Conservation (phyloP, 1,140 invertebrate genomes). For the Leptopilina clavipes region DNA sequence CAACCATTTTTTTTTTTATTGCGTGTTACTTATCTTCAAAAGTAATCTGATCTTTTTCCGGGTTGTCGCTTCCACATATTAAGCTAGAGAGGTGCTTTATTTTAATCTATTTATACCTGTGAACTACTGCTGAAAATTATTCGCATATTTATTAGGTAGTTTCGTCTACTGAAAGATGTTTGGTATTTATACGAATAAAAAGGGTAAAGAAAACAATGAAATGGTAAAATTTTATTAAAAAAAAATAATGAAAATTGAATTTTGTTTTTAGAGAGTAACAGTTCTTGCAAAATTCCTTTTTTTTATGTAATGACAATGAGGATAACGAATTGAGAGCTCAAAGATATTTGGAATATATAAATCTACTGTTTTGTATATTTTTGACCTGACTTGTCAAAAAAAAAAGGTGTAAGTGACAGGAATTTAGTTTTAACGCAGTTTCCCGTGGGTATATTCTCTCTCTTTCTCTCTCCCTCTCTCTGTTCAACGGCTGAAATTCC, state of each 20-base stretch:
- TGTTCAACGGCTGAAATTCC: conserved; percentile 39
- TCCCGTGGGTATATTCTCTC: background rate
- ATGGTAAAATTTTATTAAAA: no score
- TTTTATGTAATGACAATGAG: no score
- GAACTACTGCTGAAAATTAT: conserved; percentile 55
- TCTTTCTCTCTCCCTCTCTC: no score
- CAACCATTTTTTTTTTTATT: conserved; percentile 3
- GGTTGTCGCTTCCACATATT: conserved; percentile 53
- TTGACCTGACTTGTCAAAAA: background rate
- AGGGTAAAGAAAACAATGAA: no score
- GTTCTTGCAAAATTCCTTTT: no score
- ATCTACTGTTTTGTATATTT: no score
- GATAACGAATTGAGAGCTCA: no score
- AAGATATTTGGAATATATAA: no score
- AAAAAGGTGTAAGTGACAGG: conserved; percentile 6
- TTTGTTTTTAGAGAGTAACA: no score
- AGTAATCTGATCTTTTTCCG: conserved; percentile 60
- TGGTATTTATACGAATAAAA: no score
- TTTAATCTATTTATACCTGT: conserved; percentile 46
- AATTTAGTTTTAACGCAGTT: background rate
- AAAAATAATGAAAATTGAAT: no score
- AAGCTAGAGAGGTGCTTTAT: conserved; percentile 38
- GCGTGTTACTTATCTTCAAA: background rate
- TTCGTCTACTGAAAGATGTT: no score
- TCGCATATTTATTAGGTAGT: conserved; percentile 68